Base-by-base conservation (phyloP, 1,140 invertebrate species). In the Scaptodrosophila lebanonensis region DNA sequence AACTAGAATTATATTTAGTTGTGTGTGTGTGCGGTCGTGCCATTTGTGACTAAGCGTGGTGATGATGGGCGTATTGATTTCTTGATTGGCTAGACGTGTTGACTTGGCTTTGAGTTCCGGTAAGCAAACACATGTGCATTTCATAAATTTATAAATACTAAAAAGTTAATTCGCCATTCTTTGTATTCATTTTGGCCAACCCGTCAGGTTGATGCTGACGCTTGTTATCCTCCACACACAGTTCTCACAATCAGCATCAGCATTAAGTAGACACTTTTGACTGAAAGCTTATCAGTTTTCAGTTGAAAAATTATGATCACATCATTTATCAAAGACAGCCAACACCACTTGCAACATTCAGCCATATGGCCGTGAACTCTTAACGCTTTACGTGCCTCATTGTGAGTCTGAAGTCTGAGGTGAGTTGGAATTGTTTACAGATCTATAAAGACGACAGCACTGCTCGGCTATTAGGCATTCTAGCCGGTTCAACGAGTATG, bases 101-200 rank as follows among this genome's bases (percentile, higher is more conserved):
- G 13, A 20, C 54, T 62, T 54, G 45, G 43, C 22, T 51, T 44
- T 53, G 36, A 79, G 73, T 79, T 79, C 73, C 73, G 75, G 75
- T 62, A 82, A 30, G 27, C 53, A 61, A 68, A 29, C 59, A 58
- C 59, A 68, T 79, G 58, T 63, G 70, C 60, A 67, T 73, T n/a
- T n/a, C n/a, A 62, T 30, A 22, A 42, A 51, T 44, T 38, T 38
- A 54, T 40, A 20, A 54, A 33, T 38, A 29, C 11, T 17, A 29
- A 9, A 36, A 36, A 15, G 36, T 15, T 11, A 53, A 17, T 18
- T 40, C 36, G 33, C 3, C 42, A n/a, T 54, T 33, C 16, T 40
- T 22, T 32, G 15, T 54, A 27, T 50, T 27, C 39, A 27, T 62
- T 30, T 43, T 62, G n/a, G n/a, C n/a, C n/a, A n/a, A n/a, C n/a